Evolutionary conservation across 53 echinoderm and acorn worm genomes (phyloP).

Genomic region (Echinometra lucunter): DNA sequence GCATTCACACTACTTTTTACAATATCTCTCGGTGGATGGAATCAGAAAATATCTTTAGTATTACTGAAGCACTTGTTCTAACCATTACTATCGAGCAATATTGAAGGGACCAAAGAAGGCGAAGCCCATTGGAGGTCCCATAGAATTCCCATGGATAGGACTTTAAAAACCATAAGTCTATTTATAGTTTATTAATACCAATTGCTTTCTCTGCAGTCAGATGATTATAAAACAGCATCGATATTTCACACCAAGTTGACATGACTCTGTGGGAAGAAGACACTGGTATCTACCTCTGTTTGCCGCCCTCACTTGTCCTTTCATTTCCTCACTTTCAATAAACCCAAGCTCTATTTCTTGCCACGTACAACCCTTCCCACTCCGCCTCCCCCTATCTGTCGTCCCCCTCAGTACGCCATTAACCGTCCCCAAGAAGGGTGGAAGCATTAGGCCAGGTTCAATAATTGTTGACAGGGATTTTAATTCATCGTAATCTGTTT

Average conservation of each 20-base stretch:
- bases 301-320: slow-evolving; percentile 11
- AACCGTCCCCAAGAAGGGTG: background rate
- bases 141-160: too few relatives aligned
- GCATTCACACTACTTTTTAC: background rate
- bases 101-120: too few relatives aligned
- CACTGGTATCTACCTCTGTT: background rate
- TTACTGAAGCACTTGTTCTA: too few relatives aligned
- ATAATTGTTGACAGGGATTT: slow-evolving; percentile 50
- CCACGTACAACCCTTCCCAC: background rate
- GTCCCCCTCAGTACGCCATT: too few relatives aligned
- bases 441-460: slow-evolving; percentile 33
- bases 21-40: too few relatives aligned
- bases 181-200: too few relatives aligned
- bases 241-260: background rate
- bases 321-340: background rate
- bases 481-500: slow-evolving; percentile 61
- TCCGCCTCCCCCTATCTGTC: background rate
- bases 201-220: too few relatives aligned
- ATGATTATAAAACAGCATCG: too few relatives aligned
- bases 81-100: background rate
- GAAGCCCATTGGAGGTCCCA: too few relatives aligned
- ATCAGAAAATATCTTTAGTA: too few relatives aligned
- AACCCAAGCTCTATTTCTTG: background rate
- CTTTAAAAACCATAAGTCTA: too few relatives aligned
- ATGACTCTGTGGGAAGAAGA: background rate